phyloP scores from a whole-genome alignment of 2,797 vertebrate species.

The Gephyroberyx darwinii region DNA sequence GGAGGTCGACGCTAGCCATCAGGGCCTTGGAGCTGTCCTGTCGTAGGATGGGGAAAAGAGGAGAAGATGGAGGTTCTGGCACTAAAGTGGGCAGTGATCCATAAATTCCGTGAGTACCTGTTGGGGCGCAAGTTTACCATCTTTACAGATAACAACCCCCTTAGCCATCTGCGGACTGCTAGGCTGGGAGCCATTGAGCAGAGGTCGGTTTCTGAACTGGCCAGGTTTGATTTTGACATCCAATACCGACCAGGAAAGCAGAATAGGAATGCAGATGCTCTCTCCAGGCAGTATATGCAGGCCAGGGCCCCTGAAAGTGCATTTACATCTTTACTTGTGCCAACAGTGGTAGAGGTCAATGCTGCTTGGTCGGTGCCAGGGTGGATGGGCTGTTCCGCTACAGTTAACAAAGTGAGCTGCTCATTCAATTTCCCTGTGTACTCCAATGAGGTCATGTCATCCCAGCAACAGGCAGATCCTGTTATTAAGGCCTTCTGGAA shows the following conservation, averaged over 20 bases:
- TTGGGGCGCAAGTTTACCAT: neutral
- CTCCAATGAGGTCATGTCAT: too few species aligned
- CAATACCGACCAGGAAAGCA: neutral
- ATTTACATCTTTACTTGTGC: too few species aligned
- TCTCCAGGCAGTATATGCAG: too few species aligned
- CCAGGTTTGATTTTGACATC: conserved; percentile 14
- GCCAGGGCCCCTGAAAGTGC: too few species aligned
- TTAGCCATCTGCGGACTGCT: neutral
- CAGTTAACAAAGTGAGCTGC: too few species aligned
- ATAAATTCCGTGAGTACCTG: conserved; percentile 6
- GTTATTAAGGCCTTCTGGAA: neutral
- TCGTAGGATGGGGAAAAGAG: neutral
- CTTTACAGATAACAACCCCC: neutral
- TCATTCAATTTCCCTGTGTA: too few species aligned
- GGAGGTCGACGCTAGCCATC: neutral
- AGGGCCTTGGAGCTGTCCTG: neutral
- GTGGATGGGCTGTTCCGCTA: too few species aligned
- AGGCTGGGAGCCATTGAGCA: conserved; percentile 16
- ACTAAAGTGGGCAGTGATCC: conserved; percentile 1
- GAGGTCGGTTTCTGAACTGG: conserved; percentile 1
- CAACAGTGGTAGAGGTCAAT: too few species aligned
- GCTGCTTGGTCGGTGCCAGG: too few species aligned
- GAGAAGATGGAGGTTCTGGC: conserved; percentile 10
- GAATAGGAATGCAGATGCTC: neutral
- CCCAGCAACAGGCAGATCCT: too few species aligned